Base-by-base conservation (phyloP, 1,140 invertebrate species). In the Subanguina moxae region DNA sequence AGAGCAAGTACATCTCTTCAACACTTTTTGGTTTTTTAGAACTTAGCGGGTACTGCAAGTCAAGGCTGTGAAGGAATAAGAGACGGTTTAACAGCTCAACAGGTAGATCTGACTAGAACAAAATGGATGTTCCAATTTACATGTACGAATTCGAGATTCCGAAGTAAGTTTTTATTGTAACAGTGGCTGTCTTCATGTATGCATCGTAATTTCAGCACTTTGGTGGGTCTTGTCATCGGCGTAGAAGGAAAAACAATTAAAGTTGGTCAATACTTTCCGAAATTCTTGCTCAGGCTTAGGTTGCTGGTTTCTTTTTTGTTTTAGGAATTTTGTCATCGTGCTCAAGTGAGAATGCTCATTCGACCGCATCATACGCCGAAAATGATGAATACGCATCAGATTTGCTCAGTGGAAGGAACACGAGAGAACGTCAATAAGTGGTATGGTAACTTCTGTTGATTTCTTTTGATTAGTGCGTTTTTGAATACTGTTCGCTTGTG, bases 171-270 rank as follows among this genome's bases (percentile, higher is more conserved):
- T 38, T 38, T 38, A 38, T 5, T 38, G 11, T 11, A 3, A 38
- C 3, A 38, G 3, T 38, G 11, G 3, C n/a, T n/a, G n/a, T 38
- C 11, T 38, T 38, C 11, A 38, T 38, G 3, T 38, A 11, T 38
- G 11, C 3, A 38, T 38, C 11, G n/a, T 38, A 38, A 38, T 38
- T 38, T 38, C 32, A 38, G 32, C 70, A 80, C 77, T 38, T 68
- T 82, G 43, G 80, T 82, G 61, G 80, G 80, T 27, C 64, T 82
- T 15, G 80, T 82, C 38, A 82, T 82, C 57, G 80, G 80, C n/a
- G 62, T 82, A 32, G 70, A 78, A 38, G 80, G 80, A 13, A 82
- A 82, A 67, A 82, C 80, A 7, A 82, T 82, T 25, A 76, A 70
- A 65, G 80, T 82, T 19, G 8, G 48, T 52, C 32, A 11, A 11